Evolutionary conservation across 2,888 invertebrate species (phyloP).

Genomic region (Tillus elongatus): DNA sequence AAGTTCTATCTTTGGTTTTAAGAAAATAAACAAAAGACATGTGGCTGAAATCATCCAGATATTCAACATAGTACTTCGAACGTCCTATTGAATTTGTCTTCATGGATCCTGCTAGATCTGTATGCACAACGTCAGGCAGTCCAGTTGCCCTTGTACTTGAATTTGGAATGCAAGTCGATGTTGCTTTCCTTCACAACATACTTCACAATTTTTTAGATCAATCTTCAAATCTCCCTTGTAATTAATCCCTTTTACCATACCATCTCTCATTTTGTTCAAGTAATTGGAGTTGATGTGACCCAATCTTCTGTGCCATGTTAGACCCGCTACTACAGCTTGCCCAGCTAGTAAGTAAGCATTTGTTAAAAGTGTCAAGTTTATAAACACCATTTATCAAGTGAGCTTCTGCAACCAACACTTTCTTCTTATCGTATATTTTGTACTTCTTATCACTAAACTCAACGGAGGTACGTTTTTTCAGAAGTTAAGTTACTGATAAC

Average conservation of each 20-base stretch:
- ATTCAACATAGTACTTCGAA: constrained; percentile 5
- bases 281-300: constrained; percentile 11
- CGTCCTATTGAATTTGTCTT: constrained; percentile 1
- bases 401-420: constrained; percentile 9
- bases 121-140: constrained; percentile 4
- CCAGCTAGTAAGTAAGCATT: constrained; percentile 9
- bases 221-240: constrained; percentile 9
- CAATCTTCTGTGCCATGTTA: constrained; percentile 9
- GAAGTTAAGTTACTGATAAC: constrained; percentile 8
- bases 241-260: constrained; percentile 11
- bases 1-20: constrained; percentile 19
- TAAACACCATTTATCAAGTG: constrained; percentile 7
- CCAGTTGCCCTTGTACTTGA: constrained; percentile 3
- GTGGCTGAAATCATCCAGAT: constrained; percentile 22
- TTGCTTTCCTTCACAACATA: constrained; percentile 22
- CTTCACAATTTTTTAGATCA: constrained; percentile 11
- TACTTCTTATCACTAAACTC: constrained; percentile 5
- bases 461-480: constrained; percentile 7
- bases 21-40: constrained; percentile 22
- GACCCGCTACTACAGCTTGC: constrained; percentile 8
- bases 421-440: constrained; percentile 5
- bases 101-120: constrained; percentile 2
- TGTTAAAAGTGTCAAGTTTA: constrained; percentile 4
- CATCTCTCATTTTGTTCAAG: too few species aligned
- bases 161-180: constrained; percentile 20